A percentile compares a stretch with the other conserved stretches of the same genome.
These are phyloP conservation scores for Microcebus griseorufus DNA, from an alignment of 2,113 vertebrate species.

Conservation along the genomic window DNA sequence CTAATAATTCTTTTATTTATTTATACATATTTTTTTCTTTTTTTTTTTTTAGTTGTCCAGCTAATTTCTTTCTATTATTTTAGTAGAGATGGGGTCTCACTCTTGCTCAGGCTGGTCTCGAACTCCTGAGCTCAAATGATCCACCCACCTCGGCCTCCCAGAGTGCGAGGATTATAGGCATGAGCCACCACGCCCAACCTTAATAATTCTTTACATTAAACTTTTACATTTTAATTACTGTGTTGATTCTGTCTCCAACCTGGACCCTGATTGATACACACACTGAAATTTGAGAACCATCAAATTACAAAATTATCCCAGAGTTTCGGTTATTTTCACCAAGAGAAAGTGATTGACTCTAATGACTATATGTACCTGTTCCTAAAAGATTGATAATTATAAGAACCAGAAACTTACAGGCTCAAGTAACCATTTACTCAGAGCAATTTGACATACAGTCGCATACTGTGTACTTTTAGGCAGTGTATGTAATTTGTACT, in stretches of 20 bases:
- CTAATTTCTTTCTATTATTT: too few relatives aligned
- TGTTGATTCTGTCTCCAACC: not conserved
- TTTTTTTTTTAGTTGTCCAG: too few relatives aligned
- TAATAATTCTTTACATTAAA: not conserved
- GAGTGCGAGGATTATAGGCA: too few relatives aligned
- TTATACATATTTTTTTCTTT: too few relatives aligned
- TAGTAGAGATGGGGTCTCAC: too few relatives aligned
- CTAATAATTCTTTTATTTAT: not conserved
- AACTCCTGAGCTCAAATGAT: too few relatives aligned
- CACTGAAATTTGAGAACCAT: not conserved
- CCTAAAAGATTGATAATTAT: not conserved
- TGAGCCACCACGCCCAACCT: too few relatives aligned
- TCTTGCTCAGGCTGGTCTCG: too few relatives aligned
- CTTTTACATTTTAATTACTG: not conserved
- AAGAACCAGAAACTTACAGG: not conserved
- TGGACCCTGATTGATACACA: not conserved
- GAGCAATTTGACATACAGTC: not conserved
- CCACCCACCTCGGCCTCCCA: too few relatives aligned
- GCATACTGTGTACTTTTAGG: not conserved
- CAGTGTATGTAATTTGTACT: not conserved
- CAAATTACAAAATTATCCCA: slow-evolving; percentile 14
- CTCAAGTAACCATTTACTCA: not conserved
- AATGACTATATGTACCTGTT: not conserved
- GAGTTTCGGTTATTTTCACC: not conserved
- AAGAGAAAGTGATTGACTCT: not conserved